A percentile compares a stretch with the other conserved stretches of the same genome.
phyloP scores from a whole-genome alignment of 1,140 invertebrate genomes.

The Dolichoris vasculosae region DNA sequence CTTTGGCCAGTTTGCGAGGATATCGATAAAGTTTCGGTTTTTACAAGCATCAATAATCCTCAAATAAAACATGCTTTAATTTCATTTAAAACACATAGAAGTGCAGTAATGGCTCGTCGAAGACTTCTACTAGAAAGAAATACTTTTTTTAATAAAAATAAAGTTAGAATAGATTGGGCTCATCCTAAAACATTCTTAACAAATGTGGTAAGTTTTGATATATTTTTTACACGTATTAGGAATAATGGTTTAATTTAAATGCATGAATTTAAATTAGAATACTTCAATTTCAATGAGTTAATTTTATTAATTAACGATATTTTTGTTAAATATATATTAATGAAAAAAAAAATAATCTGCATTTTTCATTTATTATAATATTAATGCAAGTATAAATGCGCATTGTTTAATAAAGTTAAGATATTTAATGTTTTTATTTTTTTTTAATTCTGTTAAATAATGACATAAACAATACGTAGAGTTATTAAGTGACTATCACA shows the following conservation, averaged over 20 bases:
- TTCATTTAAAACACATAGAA: slow-evolving; percentile 81
- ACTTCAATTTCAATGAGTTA: slow-evolving; percentile 12
- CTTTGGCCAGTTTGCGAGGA: slow-evolving; percentile 62
- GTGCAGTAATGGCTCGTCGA: slow-evolving; percentile 82
- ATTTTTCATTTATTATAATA: no score
- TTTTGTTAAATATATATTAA: no score
- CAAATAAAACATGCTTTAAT: slow-evolving; percentile 76
- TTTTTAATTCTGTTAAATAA: no score
- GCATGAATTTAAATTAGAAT: background rate
- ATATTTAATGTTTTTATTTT: no score
- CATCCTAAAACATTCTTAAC: slow-evolving; percentile 71
- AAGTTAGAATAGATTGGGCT: slow-evolving; percentile 80
- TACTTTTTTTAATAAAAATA: slow-evolving; percentile 70
- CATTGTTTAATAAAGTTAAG: no score
- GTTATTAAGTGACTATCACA: no score
- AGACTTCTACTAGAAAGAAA: slow-evolving; percentile 78
- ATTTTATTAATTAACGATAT: no score
- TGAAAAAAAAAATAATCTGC: no score
- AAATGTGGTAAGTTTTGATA: slow-evolving; percentile 64
- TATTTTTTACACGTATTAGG: background rate
- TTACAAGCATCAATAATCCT: slow-evolving; percentile 54
- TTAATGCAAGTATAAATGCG: no score
- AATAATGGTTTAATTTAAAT: background rate
- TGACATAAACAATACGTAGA: no score
- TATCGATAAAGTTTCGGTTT: slow-evolving; percentile 63